Evolutionary conservation across 2,888 invertebrate species (phyloP), one percentile per base, ranked within the genome.

Genomic region (Lasioglossum vierecki): DNA sequence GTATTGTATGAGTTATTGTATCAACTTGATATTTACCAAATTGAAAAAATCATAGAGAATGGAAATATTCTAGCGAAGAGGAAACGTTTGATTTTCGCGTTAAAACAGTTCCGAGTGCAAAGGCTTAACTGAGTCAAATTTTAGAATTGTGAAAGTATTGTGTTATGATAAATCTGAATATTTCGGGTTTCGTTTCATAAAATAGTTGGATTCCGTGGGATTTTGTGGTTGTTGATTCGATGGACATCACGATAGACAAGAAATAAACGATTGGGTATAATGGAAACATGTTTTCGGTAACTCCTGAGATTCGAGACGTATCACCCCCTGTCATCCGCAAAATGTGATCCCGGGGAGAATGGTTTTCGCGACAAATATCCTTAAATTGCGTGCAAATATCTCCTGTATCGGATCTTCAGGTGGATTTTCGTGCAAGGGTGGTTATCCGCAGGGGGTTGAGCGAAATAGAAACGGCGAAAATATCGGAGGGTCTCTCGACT

Each of bases 311-410:
- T 83, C 66, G 26, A 66, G 78, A 84, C 57, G 77, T 73, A 89
- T 88, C 83, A 35, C 53, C 76, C 86, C 76, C 86, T 44, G 76
- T 72, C 83, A 86, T 76, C 53, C 46, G 49, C 72, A 39, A 66
- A 68, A 83, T 71, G 57, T 68, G 80, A 83, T 81, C 71, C 57
- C 74, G 63, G 79, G 86, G 72, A 72, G 87, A 81, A 89, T 77
- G 80, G 70, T 80, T 57, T 84, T 88, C 88, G 89, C 78, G 80
- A 88, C 91, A 90, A 91, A 92, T 92, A 92, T 90, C 87, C 86
- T 84, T 83, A 91, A 92, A 92, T 92, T 92, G 91, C 91, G 85
- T 88, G 91, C 89, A 92, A 92, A 92, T 92, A 92, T 92, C 88
- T 85, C 63, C 82, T 88, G 89, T 90, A 91, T 92, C 89, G 91